Conservation (phyloP, 1,140 invertebrate genomes). For the Ips nitidus region DNA sequence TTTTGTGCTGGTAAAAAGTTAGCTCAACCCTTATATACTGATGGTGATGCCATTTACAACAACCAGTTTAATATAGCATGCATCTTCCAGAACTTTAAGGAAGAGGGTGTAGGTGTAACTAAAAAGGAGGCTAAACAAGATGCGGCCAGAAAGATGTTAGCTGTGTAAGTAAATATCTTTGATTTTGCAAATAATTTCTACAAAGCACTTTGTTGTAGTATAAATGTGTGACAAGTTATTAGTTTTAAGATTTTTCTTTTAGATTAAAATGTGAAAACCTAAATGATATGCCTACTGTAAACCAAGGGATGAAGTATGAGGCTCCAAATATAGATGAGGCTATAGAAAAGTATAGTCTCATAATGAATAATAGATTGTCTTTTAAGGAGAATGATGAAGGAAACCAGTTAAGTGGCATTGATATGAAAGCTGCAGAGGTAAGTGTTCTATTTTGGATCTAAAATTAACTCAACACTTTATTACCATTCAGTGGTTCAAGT, state of each 20-base stretch:
- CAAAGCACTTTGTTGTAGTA: too few species aligned
- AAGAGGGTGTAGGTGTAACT: slow-evolving; percentile 26
- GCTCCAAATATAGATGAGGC: not conserved
- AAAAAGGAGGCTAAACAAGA: slow-evolving; percentile 39
- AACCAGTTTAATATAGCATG: slow-evolving; percentile 27
- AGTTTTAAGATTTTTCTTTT: not conserved
- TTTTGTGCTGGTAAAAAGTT: slow-evolving; percentile 15
- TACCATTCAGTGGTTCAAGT: too few species aligned
- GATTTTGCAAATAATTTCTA: too few species aligned
- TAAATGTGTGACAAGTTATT: too few species aligned
- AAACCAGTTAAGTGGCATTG: too few species aligned
- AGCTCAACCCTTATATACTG: slow-evolving; percentile 27
- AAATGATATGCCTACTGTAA: not conserved
- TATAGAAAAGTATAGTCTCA: not conserved
- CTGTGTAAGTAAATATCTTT: slow-evolving; percentile 20
- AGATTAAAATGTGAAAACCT: not conserved
- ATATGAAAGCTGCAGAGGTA: too few species aligned
- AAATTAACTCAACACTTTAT: too few species aligned
- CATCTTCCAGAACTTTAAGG: slow-evolving; percentile 17
- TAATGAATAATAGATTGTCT: not conserved
- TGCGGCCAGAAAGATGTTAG: slow-evolving; percentile 33
- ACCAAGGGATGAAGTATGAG: not conserved
- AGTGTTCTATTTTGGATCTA: too few species aligned
- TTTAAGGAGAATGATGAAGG: too few species aligned
- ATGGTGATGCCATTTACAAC: not conserved